Evolutionary conservation across 2,113 vertebrate species (phyloP).

Genomic region (Megaleporinus macrocephalus): DNA sequence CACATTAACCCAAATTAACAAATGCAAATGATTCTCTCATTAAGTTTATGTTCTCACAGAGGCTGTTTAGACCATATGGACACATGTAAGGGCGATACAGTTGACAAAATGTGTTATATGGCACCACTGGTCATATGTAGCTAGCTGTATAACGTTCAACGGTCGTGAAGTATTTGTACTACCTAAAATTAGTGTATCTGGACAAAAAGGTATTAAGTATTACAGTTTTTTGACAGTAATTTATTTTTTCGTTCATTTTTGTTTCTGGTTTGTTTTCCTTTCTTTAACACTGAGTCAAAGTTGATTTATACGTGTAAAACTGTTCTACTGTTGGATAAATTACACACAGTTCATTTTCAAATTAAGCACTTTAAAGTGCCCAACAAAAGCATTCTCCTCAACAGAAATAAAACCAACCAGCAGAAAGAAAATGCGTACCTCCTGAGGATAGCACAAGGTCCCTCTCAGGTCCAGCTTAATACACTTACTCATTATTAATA

Average conservation of each 20-base stretch:
- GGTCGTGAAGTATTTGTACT: background rate
- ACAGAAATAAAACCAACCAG: constrained; percentile 58
- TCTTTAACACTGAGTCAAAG: background rate
- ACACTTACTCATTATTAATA: constrained; percentile 96
- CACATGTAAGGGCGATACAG: constrained; percentile 80
- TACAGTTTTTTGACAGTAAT: background rate
- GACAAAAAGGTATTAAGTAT: background rate
- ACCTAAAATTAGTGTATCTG: background rate
- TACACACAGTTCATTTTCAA: constrained; percentile 19
- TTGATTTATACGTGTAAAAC: constrained; percentile 1
- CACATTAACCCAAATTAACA: constrained; percentile 88
- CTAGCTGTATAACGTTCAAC: constrained; percentile 12
- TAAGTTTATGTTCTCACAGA: constrained; percentile 83
- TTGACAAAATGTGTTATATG: constrained; percentile 79
- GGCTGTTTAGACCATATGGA: constrained; percentile 74
- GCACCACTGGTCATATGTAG: constrained; percentile 68
- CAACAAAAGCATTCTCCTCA: constrained; percentile 43
- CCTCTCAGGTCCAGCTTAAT: constrained; percentile 68
- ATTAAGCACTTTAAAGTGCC: constrained; percentile 42
- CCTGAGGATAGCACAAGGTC: constrained; percentile 68
- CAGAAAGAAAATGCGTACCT: constrained; percentile 62
- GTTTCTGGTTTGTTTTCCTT: background rate
- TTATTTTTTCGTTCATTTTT: background rate
- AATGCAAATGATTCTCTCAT: constrained; percentile 86
- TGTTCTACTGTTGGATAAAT: constrained; percentile 34